Base-by-base conservation (phyloP, 2,113 vertebrate genomes). In the Tychaedon coryphoeus region DNA sequence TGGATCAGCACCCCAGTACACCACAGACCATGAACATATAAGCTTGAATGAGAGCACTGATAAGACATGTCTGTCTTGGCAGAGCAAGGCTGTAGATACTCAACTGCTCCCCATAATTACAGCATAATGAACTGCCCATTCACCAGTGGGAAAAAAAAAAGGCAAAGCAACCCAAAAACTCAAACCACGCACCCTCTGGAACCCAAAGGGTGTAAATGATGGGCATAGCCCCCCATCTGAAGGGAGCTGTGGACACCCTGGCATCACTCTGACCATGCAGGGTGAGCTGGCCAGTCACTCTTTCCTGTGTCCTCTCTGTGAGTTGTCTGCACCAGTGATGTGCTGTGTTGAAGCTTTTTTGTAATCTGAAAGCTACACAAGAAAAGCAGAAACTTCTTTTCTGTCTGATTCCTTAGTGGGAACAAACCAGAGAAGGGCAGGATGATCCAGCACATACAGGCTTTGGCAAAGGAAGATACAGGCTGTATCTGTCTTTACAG, bases 111-210 rank as follows among this genome's bases (percentile, higher is more conserved):
- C 11, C 10, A 8, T 16, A 70, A 50, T 31, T 40, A 18, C 45
- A 36, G 22, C 10, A 26, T 7, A 17, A 14, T 56, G 24, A 83
- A 45, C 24, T 65, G 34, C 22, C 48, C 5, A 18, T n/a, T 53
- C 29, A 29, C 53, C 23, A n/a, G 33, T 19, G 1, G 7, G 23
- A 24, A n/a, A 62, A 42, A 19, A 29, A n/a, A 69, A 38, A 19
- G 2, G 6, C 23, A 47, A 69, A 66, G 16, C 26, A 58, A 43
- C 10, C 2, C 8, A 60, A 62, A 48, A 43, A 1, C 11, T 24
- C 28, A 19, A 65, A 50, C 6, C 6, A 23, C n/a, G 7, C 1
- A 0, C 1, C 12, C 2, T 6, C 33, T 12, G 15, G 28, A 40
- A 40, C 6, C 5, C 34, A 47, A 40, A 34, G 12, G 7, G 5